Conservation (phyloP, 2,888 invertebrate species). For the Tenthredo scrophulariae region DNA sequence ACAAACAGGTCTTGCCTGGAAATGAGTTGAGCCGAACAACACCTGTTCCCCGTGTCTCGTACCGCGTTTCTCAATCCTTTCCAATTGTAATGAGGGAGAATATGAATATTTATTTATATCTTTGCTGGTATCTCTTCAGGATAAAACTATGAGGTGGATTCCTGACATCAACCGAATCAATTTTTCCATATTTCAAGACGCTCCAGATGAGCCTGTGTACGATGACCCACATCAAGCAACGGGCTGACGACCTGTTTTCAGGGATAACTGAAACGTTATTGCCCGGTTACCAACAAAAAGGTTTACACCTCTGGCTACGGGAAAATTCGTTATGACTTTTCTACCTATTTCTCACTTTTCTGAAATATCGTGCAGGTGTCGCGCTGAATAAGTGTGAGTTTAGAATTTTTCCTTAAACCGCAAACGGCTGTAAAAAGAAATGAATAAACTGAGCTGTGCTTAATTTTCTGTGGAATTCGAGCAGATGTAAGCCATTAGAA, state of each 20-base stretch:
- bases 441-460: background rate
- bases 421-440: background rate
- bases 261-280: conserved; percentile 32
- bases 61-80: conserved; percentile 24
- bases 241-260: background rate
- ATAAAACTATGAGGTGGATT: background rate
- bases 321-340: background rate
- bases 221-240: background rate
- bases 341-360: background rate
- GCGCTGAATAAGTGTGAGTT: background rate
- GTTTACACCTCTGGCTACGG: background rate
- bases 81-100: conserved; percentile 34
- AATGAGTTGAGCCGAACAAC: conserved; percentile 26
- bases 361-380: background rate
- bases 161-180: conserved; percentile 2
- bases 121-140: background rate
- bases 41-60: conserved; percentile 24
- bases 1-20: conserved; percentile 5
- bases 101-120: conserved; percentile 42
- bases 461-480: background rate
- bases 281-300: conserved; percentile 1
- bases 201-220: background rate
- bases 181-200: conserved; percentile 26
- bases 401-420: background rate
- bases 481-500: background rate